Percentiles rank a stretch among this genome's conserved stretches.
Conservation (phyloP, 2,113 vertebrate genomes). For the Rallus limicola region DNA sequence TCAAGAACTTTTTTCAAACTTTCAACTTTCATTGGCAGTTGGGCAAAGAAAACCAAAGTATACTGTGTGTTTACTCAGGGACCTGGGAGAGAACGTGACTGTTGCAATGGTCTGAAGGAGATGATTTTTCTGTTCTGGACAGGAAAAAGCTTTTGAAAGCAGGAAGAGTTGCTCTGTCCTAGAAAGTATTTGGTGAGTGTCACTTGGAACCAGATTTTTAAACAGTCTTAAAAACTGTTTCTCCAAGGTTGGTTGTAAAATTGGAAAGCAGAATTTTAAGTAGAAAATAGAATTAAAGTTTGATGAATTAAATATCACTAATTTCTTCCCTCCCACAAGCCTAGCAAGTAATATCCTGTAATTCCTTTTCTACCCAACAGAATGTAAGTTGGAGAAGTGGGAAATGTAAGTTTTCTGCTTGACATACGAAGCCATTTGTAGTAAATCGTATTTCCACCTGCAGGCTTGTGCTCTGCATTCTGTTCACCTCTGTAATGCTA, state of each 20-base stretch:
- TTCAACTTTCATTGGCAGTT: not conserved
- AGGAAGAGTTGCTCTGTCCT: not conserved
- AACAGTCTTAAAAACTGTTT: not conserved
- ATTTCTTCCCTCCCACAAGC: not conserved
- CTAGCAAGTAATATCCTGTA: not conserved
- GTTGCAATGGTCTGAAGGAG: not conserved
- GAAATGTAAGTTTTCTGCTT: not conserved
- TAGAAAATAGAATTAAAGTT: not conserved
- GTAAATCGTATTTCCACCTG: not conserved
- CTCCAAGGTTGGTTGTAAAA: not conserved
- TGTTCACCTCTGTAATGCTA: not conserved
- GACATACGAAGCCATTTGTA: not conserved
- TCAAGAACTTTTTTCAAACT: not conserved
- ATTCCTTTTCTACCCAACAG: not conserved
- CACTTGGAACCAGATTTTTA: not conserved
- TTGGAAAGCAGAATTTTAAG: not conserved
- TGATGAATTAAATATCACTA: not conserved
- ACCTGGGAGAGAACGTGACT: not conserved
- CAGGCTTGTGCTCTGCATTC: not conserved
- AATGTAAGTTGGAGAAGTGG: not conserved
- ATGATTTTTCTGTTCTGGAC: not conserved
- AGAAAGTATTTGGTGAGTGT: not conserved
- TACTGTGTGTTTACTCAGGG: not conserved
- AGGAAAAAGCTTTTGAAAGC: not conserved
- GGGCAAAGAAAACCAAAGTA: not conserved